A percentile compares a stretch with the other conserved stretches of the same genome.
These are phyloP conservation scores for Stenopsyche tienmushanensis DNA, from an alignment of 1,140 invertebrate genomes.

Conservation along the genomic window DNA sequence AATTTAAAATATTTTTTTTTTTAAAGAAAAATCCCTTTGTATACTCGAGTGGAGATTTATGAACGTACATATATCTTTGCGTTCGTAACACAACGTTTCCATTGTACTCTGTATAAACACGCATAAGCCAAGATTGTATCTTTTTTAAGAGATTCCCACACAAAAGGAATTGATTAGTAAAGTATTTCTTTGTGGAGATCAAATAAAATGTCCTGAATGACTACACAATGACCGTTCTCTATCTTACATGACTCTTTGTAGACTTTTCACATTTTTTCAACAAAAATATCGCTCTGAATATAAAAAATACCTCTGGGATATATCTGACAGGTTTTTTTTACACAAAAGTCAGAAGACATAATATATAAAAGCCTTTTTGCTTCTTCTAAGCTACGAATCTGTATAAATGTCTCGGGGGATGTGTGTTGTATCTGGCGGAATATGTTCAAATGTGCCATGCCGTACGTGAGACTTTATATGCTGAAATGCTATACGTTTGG, in stretches of 20 bases:
- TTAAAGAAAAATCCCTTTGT: too few species aligned
- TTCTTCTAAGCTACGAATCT: slow-evolving; percentile 21
- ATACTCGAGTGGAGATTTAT: too few species aligned
- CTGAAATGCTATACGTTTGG: too few species aligned
- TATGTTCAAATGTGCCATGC: slow-evolving; percentile 9
- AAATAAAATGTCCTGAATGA: not conserved
- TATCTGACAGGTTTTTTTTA: not conserved
- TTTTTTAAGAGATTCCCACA: too few species aligned
- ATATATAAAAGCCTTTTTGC: slow-evolving; percentile 8
- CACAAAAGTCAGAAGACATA: slow-evolving; percentile 4
- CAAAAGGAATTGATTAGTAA: not conserved
- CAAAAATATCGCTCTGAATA: not conserved
- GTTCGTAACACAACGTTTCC: too few species aligned
- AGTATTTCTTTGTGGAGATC: not conserved
- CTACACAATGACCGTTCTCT: not conserved
- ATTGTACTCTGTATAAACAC: too few species aligned
- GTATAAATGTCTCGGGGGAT: slow-evolving; percentile 19
- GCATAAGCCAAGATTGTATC: too few species aligned
- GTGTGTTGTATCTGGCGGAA: slow-evolving; percentile 7
- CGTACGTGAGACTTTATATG: too few species aligned
- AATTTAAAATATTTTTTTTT: too few species aligned
- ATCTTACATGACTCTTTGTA: not conserved
- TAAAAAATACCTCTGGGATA: not conserved
- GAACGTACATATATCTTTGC: too few species aligned
- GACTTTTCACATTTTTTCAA: not conserved